Percentiles rank a stretch among this genome's conserved stretches.
phyloP scores from a whole-genome alignment of 2,113 vertebrate genomes.

The Chamaetylas fuelleborni region DNA sequence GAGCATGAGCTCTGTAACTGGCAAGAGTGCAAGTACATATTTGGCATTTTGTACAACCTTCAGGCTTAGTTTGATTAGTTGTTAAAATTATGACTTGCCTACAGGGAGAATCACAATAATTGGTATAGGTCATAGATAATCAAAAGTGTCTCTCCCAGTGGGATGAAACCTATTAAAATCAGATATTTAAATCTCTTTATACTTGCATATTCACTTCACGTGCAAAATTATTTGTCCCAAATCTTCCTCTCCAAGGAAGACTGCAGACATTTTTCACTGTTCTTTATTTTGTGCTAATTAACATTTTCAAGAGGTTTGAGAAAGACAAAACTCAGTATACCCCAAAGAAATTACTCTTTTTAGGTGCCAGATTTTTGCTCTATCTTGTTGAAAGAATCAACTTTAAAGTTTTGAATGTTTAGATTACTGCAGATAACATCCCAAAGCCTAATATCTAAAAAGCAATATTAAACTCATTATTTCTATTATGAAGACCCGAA shows the following conservation, averaged over 20 bases:
- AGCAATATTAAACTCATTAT: background rate
- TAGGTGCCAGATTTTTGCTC: constrained; percentile 42
- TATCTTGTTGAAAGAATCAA: constrained; percentile 52
- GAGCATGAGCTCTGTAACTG: constrained; percentile 49
- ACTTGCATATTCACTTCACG: constrained; percentile 66
- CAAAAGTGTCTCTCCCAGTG: constrained; percentile 82
- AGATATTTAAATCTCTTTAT: constrained; percentile 86
- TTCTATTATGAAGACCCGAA: background rate
- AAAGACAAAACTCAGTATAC: constrained; percentile 9
- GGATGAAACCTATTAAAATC: constrained; percentile 86
- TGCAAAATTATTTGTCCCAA: constrained; percentile 68
- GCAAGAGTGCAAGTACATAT: constrained; percentile 58
- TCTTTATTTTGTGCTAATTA: constrained; percentile 77
- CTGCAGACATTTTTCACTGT: constrained; percentile 65
- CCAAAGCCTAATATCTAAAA: constrained; percentile 31
- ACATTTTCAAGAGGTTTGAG: constrained; percentile 67
- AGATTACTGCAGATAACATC: constrained; percentile 32
- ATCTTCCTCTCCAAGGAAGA: constrained; percentile 69
- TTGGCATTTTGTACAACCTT: constrained; percentile 75
- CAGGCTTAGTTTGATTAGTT: constrained; percentile 88
- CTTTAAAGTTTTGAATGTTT: constrained; percentile 46
- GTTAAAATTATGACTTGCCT: constrained; percentile 83
- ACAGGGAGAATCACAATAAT: constrained; percentile 85
- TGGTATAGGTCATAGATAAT: constrained; percentile 88
- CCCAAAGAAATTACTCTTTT: constrained; percentile 55